Base-by-base conservation (phyloP, 2,888 invertebrate genomes). In the Campoplex capitator region DNA sequence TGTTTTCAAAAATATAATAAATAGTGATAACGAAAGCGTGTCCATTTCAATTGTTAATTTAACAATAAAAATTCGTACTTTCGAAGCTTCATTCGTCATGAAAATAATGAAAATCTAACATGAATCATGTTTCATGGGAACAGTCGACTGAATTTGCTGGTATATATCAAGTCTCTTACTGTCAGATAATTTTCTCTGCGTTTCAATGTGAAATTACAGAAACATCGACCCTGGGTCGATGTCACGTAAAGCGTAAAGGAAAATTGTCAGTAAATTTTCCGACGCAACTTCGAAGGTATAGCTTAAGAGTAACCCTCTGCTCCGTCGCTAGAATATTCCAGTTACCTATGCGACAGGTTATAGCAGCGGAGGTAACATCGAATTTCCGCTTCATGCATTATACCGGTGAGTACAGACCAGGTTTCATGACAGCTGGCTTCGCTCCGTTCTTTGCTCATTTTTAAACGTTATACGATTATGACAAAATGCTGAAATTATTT, bases 321-420 rank as follows among this genome's bases (percentile, higher is more conserved):
- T 68, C 56, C 51, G 62, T n/a, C 48, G 54, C 80, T 84, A 84
- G 84, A 84, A 84, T 84, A 84, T 84, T 84, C 84, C 38, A 84
- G 80, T 84, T 80, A 70, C 84, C 42, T 80, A 76, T 76, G 70
- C 80, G 84, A 80, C 80, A 84, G 58, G 78, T 80, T 84, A 76
- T 76, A 84, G 35, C 28, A 74, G 56, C 56, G 56, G n/a, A 56
- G 74, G 56, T 67, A 81, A 75, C 58, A 75, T 75, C 68, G 70
- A 83, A 70, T 85, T 74, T 77, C 70, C 67, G 78, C 74, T 70
- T 83, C 78, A 68, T 83, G 83, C 74, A 74, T 83, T 83, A 85
- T 83, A 83, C 78, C 58, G 48, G 54, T 74, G 82, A 79, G 67
- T 67, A 85, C 76, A 65, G 42, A 38, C 48, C 71, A 68, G 13